Evolutionary conservation across 2,888 invertebrate genomes (phyloP).

Genomic region (Endomychus coccineus): DNA sequence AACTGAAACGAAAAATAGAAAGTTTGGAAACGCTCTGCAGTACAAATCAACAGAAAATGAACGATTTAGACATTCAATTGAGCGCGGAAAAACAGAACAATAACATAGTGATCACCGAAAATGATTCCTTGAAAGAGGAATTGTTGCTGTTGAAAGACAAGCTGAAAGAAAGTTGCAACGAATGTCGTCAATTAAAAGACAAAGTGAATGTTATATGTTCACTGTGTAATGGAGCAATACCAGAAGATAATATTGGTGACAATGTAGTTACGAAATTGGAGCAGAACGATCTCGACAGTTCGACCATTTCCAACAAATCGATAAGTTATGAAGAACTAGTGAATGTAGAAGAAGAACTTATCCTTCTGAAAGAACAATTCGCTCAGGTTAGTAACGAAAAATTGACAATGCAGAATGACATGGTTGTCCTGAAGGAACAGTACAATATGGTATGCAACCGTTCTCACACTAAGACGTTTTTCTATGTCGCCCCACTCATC

Average conservation of each 20-base stretch:
- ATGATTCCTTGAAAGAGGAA: constrained; percentile 33
- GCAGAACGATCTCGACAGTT: neutral
- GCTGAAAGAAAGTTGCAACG: constrained; percentile 45
- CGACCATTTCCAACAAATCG: constrained; percentile 1
- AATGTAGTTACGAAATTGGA: constrained; percentile 1
- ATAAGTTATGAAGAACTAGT: constrained; percentile 47
- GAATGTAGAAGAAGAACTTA: constrained; percentile 65
- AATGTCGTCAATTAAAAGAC: constrained; percentile 43
- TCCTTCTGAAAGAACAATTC: constrained; percentile 65
- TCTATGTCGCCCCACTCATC: constrained; percentile 52
- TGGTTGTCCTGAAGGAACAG: constrained; percentile 53
- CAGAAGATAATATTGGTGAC: constrained; percentile 7
- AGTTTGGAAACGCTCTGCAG: constrained; percentile 32
- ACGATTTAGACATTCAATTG: constrained; percentile 30
- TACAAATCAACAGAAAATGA: constrained; percentile 33
- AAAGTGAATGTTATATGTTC: constrained; percentile 25
- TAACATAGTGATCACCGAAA: constrained; percentile 28
- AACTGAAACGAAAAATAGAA: constrained; percentile 38
- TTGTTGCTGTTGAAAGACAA: constrained; percentile 39
- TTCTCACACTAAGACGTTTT: constrained; percentile 53
- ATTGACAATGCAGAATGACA: constrained; percentile 52
- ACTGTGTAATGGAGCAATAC: constrained; percentile 8
- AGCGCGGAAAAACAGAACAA: constrained; percentile 31
- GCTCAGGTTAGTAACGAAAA: constrained; percentile 58
- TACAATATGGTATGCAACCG: constrained; percentile 52